A percentile compares a stretch with the other conserved stretches of the same genome.
Conservation (phyloP, 2,888 invertebrate species). For the Heteromurus nitidus region DNA sequence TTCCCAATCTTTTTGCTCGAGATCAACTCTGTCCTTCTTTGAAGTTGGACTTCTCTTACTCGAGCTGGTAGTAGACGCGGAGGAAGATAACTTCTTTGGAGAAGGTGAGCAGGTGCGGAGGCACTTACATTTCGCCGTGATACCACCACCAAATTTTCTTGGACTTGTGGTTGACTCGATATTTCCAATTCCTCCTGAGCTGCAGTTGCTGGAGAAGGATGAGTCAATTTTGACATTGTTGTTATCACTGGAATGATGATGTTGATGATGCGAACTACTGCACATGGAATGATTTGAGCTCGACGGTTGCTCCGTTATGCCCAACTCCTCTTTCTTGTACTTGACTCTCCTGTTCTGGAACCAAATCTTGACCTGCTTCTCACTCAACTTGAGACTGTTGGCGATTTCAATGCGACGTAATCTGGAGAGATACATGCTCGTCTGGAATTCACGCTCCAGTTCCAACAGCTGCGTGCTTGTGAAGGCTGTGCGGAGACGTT, state of each 20-base stretch:
- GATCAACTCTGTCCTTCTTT: background rate
- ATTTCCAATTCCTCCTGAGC: no score
- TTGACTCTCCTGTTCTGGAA: constrained; percentile 96
- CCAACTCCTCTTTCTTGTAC: constrained; percentile 88
- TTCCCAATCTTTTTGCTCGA: background rate
- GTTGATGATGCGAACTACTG: constrained; percentile 29
- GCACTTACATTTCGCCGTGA: constrained; percentile 21
- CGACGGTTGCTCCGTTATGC: constrained; percentile 76
- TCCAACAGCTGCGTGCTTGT: constrained; percentile 92
- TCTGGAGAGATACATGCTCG: constrained; percentile 93
- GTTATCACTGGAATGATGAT: constrained; percentile 39
- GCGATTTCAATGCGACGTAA: constrained; percentile 94
- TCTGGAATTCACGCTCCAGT: constrained; percentile 90
- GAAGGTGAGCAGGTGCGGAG: constrained; percentile 46
- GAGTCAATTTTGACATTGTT: constrained; percentile 20
- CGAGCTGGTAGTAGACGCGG: background rate
- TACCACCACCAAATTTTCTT: constrained; percentile 10
- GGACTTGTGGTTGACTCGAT: constrained; percentile 33
- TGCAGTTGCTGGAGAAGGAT: background rate
- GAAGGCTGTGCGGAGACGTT: constrained; percentile 94
- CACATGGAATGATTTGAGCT: constrained; percentile 27
- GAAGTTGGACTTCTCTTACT: background rate
- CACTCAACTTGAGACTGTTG: constrained; percentile 88
- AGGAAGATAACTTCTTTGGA: constrained; percentile 16
- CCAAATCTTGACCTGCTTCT: constrained; percentile 87